Base-by-base conservation (phyloP, 2,888 invertebrate species). In the Leptinotarsa peninsularis region DNA sequence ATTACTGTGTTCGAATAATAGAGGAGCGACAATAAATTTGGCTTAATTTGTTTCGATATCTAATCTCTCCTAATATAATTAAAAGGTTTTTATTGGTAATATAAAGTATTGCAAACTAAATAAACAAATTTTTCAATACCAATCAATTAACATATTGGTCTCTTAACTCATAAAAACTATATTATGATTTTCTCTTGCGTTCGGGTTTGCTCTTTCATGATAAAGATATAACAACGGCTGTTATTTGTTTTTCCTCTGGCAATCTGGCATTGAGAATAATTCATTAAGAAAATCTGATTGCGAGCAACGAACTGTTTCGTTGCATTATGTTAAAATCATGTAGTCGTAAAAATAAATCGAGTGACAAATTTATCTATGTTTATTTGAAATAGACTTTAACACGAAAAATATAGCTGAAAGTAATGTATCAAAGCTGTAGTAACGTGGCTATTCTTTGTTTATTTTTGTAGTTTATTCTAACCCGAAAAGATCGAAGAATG, bases 1-100 rank as follows among this genome's bases (percentile, higher is more conserved):
- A 63, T 43, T 63, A 63, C n/a, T 13, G 3, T 63, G n/a, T 33
- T 17, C 33, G 63, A 33, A 58, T 58, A 13, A 63, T 63, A 43
- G n/a, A 43, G n/a, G 33, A 18, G 10, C 17, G 10, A 63, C 63
- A 63, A 63, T 63, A 13, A 33, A 63, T 63, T 63, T 33, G 63
- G 63, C 17, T 63, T 43, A 33, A 33, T 43, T 43, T 63, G 43
- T 63, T 63, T 15, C 43, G n/a, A 63, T 63, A 63, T 63, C 63
- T 63, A 63, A 63, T 63, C 63, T 63, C 63, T 63, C 17, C 7
- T 63, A 43, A n/a, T 63, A 63, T 63, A 63, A 63, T 63, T 63
- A 63, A 33, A 63, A 43, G n/a, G 17, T 14, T 58, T 58, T 58
- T 21, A 58, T 58, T 17, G 33, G 43, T 63, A 63, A 63, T 63